Percentiles rank a stretch among this genome's conserved stretches.
These are phyloP conservation scores for Peromyscus aztecus DNA, from an alignment of 2,797 vertebrate genomes.

Conservation along the genomic window DNA sequence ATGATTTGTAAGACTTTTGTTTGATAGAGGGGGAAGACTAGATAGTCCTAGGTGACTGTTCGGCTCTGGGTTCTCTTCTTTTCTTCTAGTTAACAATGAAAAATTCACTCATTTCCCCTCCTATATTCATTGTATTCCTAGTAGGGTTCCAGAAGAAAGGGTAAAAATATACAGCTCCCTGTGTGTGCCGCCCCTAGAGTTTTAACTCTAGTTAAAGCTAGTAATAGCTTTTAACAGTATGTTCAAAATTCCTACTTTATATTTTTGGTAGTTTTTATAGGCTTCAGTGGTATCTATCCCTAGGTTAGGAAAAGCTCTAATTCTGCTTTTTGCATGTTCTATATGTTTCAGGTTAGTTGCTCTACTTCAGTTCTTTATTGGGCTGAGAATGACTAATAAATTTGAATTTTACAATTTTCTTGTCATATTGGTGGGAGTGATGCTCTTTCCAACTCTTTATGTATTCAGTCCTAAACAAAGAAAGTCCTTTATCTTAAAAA, in stretches of 20 bases:
- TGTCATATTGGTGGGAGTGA: neutral
- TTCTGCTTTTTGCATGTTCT: neutral
- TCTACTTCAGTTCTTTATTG: neutral
- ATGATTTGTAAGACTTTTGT: conserved; percentile 16
- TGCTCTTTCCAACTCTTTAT: neutral
- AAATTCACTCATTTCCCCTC: neutral
- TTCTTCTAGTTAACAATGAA: neutral
- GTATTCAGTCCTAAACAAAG: conserved; percentile 9
- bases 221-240: neutral
- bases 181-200: neutral
- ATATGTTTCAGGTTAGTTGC: neutral
- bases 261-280: neutral
- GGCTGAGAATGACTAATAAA: neutral
- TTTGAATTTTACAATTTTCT: neutral
- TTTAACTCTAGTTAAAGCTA: too few relatives aligned
- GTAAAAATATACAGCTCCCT: neutral
- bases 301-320: neutral
- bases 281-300: neutral
- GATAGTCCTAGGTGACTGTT: neutral
- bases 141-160: neutral
- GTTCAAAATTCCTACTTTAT: conserved; percentile 29
- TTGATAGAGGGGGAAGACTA: neutral
- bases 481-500: neutral
- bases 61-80: neutral
- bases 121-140: neutral